Evolutionary conservation across 2,888 invertebrate species (phyloP).

Genomic region (Amiota communis): DNA sequence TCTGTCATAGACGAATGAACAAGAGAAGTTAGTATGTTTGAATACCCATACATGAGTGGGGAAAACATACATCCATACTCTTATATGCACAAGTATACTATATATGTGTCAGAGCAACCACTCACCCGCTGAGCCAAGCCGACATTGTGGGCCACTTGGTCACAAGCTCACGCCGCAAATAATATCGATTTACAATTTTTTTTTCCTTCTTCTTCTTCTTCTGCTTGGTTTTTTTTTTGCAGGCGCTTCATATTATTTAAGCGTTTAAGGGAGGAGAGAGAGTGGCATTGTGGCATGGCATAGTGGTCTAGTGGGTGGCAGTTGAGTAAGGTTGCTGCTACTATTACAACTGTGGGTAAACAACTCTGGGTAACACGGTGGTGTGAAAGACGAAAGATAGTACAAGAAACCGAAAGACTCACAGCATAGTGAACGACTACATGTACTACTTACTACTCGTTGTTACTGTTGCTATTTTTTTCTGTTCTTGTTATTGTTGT

Average conservation of each 20-base stretch:
- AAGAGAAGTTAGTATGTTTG: neutral
- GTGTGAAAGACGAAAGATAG: no score
- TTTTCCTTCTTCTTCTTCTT: neutral
- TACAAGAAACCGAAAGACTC: neutral
- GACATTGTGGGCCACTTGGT: slow-evolving; percentile 61
- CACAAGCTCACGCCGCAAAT: slow-evolving; percentile 52
- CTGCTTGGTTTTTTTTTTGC: neutral
- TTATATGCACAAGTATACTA: neutral
- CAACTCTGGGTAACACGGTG: slow-evolving; percentile 12
- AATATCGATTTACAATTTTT: slow-evolving; percentile 58
- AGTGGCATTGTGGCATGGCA: neutral
- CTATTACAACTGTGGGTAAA: no score
- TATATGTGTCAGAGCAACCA: neutral
- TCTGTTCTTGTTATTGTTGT: neutral
- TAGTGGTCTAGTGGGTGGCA: slow-evolving; percentile 12
- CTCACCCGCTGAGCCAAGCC: neutral
- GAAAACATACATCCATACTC: no score
- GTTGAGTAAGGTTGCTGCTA: slow-evolving; percentile 55
- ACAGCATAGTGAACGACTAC: neutral
- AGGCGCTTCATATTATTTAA: neutral
- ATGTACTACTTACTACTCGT: neutral
- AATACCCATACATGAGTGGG: neutral
- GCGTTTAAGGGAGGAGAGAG: neutral
- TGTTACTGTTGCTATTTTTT: slow-evolving; percentile 21
- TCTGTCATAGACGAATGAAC: neutral